These are phyloP conservation scores for Cryptops parisi DNA, from an alignment of 2,888 invertebrate genomes.

Conservation along the genomic window DNA sequence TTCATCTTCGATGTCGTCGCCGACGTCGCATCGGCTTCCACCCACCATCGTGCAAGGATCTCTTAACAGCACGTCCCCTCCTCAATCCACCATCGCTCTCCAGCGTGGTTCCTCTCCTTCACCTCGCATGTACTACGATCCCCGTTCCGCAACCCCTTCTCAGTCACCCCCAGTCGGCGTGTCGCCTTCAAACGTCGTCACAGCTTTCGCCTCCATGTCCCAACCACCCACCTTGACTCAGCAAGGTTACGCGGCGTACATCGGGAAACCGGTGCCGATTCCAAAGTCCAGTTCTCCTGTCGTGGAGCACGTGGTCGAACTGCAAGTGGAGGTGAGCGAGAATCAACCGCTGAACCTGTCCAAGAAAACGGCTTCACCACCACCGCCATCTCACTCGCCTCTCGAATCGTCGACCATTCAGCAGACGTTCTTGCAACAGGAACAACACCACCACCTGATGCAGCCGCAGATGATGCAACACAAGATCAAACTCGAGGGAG, in stretches of 20 bases:
- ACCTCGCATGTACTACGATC: slow-evolving; percentile 17
- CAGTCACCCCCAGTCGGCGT: neutral
- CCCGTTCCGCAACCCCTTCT: neutral
- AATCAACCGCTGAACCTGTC: slow-evolving; percentile 71
- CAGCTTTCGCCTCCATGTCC: slow-evolving; percentile 16
- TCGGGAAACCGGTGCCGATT: slow-evolving; percentile 5
- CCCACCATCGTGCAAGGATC: neutral
- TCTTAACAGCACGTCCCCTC: neutral
- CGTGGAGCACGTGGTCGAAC: slow-evolving; percentile 45
- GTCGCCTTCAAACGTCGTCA: neutral
- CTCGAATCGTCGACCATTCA: neutral
- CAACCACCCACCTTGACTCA: slow-evolving; percentile 31
- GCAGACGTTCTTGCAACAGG: slow-evolving; percentile 8
- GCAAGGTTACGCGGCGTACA: neutral
- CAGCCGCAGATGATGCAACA: slow-evolving; percentile 5
- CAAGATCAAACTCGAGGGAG: slow-evolving; percentile 11
- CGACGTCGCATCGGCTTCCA: slow-evolving; percentile 4
- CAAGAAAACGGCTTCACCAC: slow-evolving; percentile 61
- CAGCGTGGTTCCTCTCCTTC: slow-evolving; percentile 9
- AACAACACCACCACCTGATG: slow-evolving; percentile 7
- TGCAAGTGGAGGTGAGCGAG: slow-evolving; percentile 62
- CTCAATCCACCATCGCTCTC: neutral
- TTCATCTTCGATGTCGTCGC: slow-evolving; percentile 8
- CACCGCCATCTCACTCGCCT: neutral
- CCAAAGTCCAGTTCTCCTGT: slow-evolving; percentile 39